These are phyloP conservation scores for Sycophila texana DNA, from an alignment of 2,888 invertebrate species.

Conservation along the genomic window DNA sequence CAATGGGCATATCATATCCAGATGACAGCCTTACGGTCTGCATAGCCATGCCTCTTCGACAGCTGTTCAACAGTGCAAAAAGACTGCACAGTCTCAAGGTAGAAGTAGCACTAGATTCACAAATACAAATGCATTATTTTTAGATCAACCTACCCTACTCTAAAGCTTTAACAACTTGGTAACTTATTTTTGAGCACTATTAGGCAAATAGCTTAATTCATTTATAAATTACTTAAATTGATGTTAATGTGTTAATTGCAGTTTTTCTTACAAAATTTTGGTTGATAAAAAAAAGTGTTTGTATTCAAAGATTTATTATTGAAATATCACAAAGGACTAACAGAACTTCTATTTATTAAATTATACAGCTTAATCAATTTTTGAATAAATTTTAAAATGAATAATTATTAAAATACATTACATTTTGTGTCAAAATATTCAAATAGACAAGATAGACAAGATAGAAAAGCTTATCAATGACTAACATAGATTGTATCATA, in stretches of 20 bases:
- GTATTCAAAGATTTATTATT: no score
- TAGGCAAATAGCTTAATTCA: constrained; percentile 26
- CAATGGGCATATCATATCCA: constrained; percentile 81
- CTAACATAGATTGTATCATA: background rate
- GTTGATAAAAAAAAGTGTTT: background rate
- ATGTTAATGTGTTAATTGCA: background rate
- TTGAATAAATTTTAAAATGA: no score
- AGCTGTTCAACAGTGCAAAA: constrained; percentile 37
- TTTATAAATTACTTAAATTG: constrained; percentile 4
- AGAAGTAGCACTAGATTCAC: constrained; percentile 43
- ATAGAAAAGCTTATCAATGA: background rate
- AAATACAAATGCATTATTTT: constrained; percentile 55
- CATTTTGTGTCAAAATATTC: no score
- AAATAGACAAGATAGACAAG: no score
- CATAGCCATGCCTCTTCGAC: constrained; percentile 59
- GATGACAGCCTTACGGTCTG: constrained; percentile 67
- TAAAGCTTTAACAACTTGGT: constrained; percentile 27
- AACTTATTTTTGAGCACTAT: constrained; percentile 55
- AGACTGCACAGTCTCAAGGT: constrained; percentile 48
- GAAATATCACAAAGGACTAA: no score
- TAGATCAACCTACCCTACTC: constrained; percentile 53
- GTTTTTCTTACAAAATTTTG: background rate
- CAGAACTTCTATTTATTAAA: no score
- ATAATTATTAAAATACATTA: no score
- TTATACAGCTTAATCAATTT: no score